These are phyloP conservation scores for Limenitis camilla DNA, from an alignment of 2,888 invertebrate species.

Conservation along the genomic window DNA sequence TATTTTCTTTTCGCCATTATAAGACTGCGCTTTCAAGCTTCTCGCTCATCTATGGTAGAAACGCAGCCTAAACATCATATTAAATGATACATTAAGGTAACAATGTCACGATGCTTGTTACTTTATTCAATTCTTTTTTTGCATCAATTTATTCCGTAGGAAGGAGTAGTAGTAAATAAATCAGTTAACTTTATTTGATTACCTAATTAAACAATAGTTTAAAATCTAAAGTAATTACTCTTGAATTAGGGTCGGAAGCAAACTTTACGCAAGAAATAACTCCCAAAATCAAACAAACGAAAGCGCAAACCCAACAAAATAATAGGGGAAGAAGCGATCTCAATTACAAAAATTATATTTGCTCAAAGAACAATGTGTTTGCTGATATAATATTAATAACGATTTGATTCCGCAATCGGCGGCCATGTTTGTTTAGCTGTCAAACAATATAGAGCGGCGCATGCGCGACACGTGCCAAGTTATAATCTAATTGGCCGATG, in stretches of 20 bases:
- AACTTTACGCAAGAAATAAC: constrained; percentile 42
- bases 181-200: neutral
- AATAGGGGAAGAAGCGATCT: constrained; percentile 44
- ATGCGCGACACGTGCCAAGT: constrained; percentile 55
- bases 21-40: too few relatives aligned
- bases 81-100: too few relatives aligned
- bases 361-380: constrained; percentile 59
- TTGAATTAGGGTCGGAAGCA: constrained; percentile 8
- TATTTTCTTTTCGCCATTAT: too few relatives aligned
- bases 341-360: constrained; percentile 70
- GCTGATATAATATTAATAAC: constrained; percentile 64
- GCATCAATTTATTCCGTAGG: too few relatives aligned
- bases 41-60: too few relatives aligned
- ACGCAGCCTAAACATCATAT: too few relatives aligned
- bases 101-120: too few relatives aligned
- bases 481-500: constrained; percentile 53
- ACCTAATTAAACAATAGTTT: constrained; percentile 3
- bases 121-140: too few relatives aligned
- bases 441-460: constrained; percentile 47
- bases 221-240: constrained; percentile 1
- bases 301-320: constrained; percentile 38
- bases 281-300: constrained; percentile 39
- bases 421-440: constrained; percentile 68
- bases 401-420: constrained; percentile 62
- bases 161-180: too few relatives aligned